Percentiles rank a stretch among this genome's conserved stretches.
phyloP scores from a whole-genome alignment of 1,140 invertebrate species.

The Matsumurasca onukii region DNA sequence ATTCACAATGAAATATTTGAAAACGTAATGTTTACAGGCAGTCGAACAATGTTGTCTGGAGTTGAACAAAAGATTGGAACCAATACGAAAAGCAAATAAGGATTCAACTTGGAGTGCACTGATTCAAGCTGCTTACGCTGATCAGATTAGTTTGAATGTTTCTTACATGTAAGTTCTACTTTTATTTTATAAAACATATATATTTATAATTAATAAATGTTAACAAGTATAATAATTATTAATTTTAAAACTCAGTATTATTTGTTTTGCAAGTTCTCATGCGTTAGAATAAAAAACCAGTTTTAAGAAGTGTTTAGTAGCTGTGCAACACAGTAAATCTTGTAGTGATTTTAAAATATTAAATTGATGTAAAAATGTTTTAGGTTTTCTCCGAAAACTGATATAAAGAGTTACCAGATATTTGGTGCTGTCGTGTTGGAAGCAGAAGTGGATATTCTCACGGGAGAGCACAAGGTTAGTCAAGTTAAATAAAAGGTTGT shows the following conservation, averaged over 20 bases:
- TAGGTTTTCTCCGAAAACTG: constrained; percentile 33
- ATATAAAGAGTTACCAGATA: constrained; percentile 33
- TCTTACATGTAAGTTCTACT: constrained; percentile 57
- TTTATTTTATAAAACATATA: not conserved
- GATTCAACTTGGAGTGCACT: constrained; percentile 66
- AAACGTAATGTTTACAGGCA: too few species aligned
- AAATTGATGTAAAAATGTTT: constrained; percentile 12
- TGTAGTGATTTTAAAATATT: too few species aligned
- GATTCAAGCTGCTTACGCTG: constrained; percentile 56
- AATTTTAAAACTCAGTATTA: constrained; percentile 6
- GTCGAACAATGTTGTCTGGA: constrained; percentile 66
- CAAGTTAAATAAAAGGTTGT: not conserved
- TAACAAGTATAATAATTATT: not conserved
- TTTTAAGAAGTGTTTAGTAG: too few species aligned
- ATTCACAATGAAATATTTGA: too few species aligned
- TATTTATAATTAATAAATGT: not conserved
- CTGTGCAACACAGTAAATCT: too few species aligned
- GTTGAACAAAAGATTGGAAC: constrained; percentile 61
- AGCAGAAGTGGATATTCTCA: constrained; percentile 75
- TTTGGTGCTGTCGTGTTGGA: constrained; percentile 49
- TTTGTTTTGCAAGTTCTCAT: not conserved
- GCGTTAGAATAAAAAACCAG: not conserved
- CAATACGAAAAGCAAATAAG: constrained; percentile 57
- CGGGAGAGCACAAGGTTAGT: constrained; percentile 60
- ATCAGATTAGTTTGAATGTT: constrained; percentile 64